These are phyloP conservation scores for Psix sp. DNA, from an alignment of 1,140 invertebrate species.

Conservation along the genomic window DNA sequence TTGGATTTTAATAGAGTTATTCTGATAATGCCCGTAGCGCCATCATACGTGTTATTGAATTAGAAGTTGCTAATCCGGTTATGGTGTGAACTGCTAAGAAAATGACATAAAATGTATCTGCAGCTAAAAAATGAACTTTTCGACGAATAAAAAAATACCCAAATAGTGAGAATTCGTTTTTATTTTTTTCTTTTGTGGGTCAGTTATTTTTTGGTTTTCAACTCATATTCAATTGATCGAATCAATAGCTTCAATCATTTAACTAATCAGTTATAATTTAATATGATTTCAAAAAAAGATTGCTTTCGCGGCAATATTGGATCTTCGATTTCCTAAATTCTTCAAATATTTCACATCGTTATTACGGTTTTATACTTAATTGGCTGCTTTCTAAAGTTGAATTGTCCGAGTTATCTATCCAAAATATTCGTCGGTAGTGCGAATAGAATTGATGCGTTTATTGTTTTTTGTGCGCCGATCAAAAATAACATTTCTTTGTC, in stretches of 20 bases:
- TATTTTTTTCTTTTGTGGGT: too few species aligned
- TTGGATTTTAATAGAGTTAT: neutral
- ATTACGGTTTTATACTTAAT: constrained; percentile 30
- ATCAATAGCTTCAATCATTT: too few species aligned
- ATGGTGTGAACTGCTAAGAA: too few species aligned
- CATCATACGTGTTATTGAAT: neutral
- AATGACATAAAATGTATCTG: too few species aligned
- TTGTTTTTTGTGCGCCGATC: constrained; percentile 7
- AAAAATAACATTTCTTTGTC: constrained; percentile 14
- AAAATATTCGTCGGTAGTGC: constrained; percentile 15
- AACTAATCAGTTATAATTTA: too few species aligned
- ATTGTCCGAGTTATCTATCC: constrained; percentile 15
- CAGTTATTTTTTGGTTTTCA: too few species aligned
- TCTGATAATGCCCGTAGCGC: neutral
- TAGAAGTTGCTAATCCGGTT: neutral
- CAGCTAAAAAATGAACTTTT: too few species aligned
- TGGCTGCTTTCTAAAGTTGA: constrained; percentile 17
- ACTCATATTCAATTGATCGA: too few species aligned
- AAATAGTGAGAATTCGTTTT: too few species aligned
- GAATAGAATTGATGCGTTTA: constrained; percentile 20
- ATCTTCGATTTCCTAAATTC: constrained; percentile 40
- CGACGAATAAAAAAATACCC: too few species aligned
- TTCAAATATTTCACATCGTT: constrained; percentile 19
- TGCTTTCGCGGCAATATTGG: constrained; percentile 12
- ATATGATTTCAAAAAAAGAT: constrained; percentile 9